These are phyloP conservation scores for Euphonia xanthogaster DNA, from an alignment of 2,797 vertebrate genomes.

Conservation along the genomic window DNA sequence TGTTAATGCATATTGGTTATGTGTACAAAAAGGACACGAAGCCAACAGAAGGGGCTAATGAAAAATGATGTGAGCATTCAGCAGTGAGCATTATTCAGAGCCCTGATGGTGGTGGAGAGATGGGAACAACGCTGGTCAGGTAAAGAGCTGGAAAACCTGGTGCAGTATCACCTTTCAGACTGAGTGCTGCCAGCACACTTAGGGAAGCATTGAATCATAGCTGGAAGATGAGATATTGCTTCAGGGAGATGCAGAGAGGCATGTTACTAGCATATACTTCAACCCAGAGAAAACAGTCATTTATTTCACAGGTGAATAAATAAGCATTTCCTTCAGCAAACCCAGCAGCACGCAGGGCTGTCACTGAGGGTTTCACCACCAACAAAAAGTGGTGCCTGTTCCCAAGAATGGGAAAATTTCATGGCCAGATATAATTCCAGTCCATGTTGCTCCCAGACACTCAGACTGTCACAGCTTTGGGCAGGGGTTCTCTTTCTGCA, in stretches of 20 bases:
- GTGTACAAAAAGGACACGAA: neutral
- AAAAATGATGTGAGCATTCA: conserved; percentile 30
- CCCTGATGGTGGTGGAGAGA: neutral
- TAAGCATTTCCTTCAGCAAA: neutral
- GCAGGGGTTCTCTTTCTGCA: neutral
- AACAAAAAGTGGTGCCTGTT: neutral
- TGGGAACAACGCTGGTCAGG: neutral
- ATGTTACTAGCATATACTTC: neutral
- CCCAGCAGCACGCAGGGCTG: neutral
- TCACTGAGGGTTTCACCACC: neutral
- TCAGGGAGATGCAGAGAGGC: neutral
- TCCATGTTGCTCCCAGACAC: neutral
- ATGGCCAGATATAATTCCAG: neutral
- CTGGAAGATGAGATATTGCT: neutral
- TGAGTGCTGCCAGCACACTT: conserved; percentile 29
- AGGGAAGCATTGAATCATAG: neutral
- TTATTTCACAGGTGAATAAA: conserved; percentile 47
- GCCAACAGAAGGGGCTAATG: conserved; percentile 36
- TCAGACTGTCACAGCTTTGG: neutral
- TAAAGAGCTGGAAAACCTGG: conserved; percentile 17
- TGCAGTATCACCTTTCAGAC: conserved; percentile 23
- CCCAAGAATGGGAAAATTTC: neutral
- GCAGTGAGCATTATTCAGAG: neutral
- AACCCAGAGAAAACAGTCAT: neutral
- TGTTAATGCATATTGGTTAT: conserved; percentile 26